Base-by-base conservation (phyloP, 2,888 invertebrate species). In the Coecobrya sp. region DNA sequence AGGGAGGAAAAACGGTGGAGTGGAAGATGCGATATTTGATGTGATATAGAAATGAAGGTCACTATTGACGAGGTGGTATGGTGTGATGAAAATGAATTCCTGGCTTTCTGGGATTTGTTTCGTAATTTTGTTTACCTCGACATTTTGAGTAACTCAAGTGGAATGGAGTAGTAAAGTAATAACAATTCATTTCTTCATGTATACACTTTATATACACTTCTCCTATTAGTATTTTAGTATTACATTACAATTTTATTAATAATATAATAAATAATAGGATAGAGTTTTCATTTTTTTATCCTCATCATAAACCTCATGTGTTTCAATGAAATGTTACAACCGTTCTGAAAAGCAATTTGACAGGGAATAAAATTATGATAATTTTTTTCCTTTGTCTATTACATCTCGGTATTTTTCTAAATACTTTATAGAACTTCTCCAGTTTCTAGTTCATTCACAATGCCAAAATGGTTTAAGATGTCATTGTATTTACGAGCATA, bases 331-430 rank as follows among this genome's bases (percentile, higher is more conserved):
- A 49, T 25, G 11, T 76, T 82, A 55, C 19, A 11, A 59, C 27
- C 22, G 11, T 10, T 82, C n/a, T 42, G 82, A 82, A 55, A 82
- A 59, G 82, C 16, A 59, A 22, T 55, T 55, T 82, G 36, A 19
- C 59, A 82, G 30, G 13, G 82, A 82, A 82, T 82, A 59, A 82
- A 59, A 11, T 82, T 82, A 82, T 59, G 27, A 7, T 82, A 59
- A 55, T 82, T 55, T 59, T 55, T 59, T 59, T 59, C 19, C 36
- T 82, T 55, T 55, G 2, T 3, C 55, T 55, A 81, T 52, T 27
- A 8, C 27, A 30, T 82, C 62, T 45, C 13, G 65, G 25, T 45
- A 4, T 25, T 45, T 85, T 59, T 19, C 1, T 59, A 27, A 19
- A 73, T 68, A 4, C 19, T 22, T 13, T 36, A 36, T 2, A 36